These are phyloP conservation scores for Agrochola circellaris DNA, from an alignment of 2,888 invertebrate genomes.

Conservation along the genomic window DNA sequence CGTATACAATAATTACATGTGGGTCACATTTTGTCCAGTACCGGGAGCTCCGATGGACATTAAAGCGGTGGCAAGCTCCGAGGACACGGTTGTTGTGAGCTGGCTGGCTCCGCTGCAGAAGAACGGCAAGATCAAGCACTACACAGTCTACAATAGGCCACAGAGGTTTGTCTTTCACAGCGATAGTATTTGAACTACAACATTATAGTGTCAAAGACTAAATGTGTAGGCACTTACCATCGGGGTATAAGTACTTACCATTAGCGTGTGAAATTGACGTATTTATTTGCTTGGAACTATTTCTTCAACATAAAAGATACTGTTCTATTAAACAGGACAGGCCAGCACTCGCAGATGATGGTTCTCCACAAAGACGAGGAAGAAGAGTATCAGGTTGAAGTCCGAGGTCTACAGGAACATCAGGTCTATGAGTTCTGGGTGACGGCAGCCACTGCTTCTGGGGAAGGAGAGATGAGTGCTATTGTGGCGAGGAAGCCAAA, in stretches of 20 bases:
- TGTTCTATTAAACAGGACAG: constrained; percentile 75
- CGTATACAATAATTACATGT: not conserved
- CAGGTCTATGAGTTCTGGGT: constrained; percentile 97
- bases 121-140: constrained; percentile 95
- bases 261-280: not conserved
- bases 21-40: constrained; percentile 87
- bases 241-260: not conserved
- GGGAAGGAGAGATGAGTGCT: constrained; percentile 93
- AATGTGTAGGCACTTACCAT: not conserved
- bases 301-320: not conserved
- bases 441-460: constrained; percentile 93
- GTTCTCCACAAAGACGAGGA: constrained; percentile 76
- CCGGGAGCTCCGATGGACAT: constrained; percentile 96
- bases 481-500: constrained; percentile 93
- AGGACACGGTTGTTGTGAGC: constrained; percentile 95
- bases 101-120: constrained; percentile 95
- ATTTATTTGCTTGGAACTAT: not conserved
- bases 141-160: constrained; percentile 94
- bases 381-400: constrained; percentile 89
- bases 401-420: constrained; percentile 92
- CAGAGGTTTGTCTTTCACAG: constrained; percentile 75
- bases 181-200: not conserved
- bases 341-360: constrained; percentile 82
- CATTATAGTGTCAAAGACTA: not conserved
- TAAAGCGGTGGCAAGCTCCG: constrained; percentile 95